phyloP scores from a whole-genome alignment of 64 coral and sea anemone species.

The Actinia equina region DNA sequence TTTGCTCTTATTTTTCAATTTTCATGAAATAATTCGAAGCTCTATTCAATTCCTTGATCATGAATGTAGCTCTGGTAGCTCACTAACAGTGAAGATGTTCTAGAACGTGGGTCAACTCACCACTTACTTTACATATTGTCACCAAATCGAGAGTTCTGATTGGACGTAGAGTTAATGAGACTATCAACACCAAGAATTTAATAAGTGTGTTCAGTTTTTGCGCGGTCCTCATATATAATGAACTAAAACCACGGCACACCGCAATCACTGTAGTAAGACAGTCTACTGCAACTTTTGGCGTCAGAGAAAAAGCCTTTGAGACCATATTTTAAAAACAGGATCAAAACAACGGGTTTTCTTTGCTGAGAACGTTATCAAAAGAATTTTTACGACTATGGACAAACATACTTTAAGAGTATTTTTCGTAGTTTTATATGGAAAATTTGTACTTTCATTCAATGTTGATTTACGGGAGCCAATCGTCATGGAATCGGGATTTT shows the following conservation, averaged over 20 bases:
- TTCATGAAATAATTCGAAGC: not conserved
- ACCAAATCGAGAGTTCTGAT: not conserved
- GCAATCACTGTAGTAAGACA: not conserved
- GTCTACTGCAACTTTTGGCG: not conserved
- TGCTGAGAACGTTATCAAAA: not conserved
- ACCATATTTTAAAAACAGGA: not conserved
- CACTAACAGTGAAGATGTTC: not conserved
- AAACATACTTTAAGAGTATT: not conserved
- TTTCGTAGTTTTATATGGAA: not conserved
- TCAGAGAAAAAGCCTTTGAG: not conserved
- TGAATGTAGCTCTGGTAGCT: not conserved
- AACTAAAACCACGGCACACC: not conserved
- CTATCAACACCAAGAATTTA: not conserved
- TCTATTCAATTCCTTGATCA: too few species aligned
- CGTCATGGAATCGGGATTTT: not conserved
- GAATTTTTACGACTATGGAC: not conserved
- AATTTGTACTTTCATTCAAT: conserved; percentile 8
- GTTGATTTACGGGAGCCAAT: conserved; percentile 12
- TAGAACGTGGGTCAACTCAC: conserved; percentile 1
- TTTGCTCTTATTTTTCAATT: not conserved
- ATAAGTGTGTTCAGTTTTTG: not conserved
- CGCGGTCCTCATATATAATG: not conserved
- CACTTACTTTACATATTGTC: not conserved
- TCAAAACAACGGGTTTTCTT: not conserved
- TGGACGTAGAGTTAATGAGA: not conserved